Evolutionary conservation across 2,113 vertebrate genomes (phyloP).

Genomic region (Dendropsophus ebraccatus): DNA sequence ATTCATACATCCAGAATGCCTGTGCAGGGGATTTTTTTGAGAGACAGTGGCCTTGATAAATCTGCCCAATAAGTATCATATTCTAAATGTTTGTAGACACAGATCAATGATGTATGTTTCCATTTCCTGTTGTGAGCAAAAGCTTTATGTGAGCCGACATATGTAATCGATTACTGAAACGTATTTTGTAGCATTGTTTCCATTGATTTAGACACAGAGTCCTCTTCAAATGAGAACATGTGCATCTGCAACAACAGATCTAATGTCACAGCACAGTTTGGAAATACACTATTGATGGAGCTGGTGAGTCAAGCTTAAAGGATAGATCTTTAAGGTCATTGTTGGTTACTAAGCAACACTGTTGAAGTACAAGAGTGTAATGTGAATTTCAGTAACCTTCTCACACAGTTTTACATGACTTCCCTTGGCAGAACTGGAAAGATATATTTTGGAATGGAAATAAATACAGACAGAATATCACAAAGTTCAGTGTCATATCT

Average conservation of each 20-base stretch:
- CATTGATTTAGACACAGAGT: constrained; percentile 31
- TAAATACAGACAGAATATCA: background rate
- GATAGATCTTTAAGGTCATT: constrained; percentile 58
- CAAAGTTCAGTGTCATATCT: background rate
- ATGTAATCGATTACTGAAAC: constrained; percentile 9
- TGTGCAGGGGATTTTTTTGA: too few relatives aligned
- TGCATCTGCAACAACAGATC: constrained; percentile 39
- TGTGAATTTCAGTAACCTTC: constrained; percentile 43
- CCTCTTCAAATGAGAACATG: constrained; percentile 9
- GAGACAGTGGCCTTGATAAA: too few relatives aligned
- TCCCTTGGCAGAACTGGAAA: background rate
- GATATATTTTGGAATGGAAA: background rate
- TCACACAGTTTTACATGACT: constrained; percentile 31
- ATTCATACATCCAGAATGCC: too few relatives aligned
- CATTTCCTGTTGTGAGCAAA: background rate
- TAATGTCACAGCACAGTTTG: constrained; percentile 40
- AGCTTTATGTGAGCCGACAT: background rate
- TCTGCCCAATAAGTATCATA: background rate
- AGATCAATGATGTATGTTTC: background rate
- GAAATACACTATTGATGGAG: constrained; percentile 38
- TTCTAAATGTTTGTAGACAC: background rate
- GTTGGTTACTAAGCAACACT: constrained; percentile 51
- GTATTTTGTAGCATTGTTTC: constrained; percentile 4
- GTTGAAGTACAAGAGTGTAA: constrained; percentile 16
- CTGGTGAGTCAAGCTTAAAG: constrained; percentile 54